Evolutionary conservation across 1,140 invertebrate species (phyloP).

Genomic region (Meloidogyne hapla): DNA sequence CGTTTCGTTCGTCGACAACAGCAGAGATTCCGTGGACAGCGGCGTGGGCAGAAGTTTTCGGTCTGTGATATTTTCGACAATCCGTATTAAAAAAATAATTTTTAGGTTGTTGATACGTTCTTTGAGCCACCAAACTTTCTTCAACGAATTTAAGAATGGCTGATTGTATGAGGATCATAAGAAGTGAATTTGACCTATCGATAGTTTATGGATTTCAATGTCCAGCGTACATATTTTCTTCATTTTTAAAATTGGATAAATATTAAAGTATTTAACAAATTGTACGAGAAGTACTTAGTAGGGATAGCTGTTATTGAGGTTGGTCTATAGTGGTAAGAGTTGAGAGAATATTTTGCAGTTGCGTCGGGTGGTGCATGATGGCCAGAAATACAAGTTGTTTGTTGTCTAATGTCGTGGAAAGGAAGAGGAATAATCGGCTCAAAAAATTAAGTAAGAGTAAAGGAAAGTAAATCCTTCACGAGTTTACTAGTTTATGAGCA

Average conservation of each 20-base stretch:
- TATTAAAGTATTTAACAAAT: no score
- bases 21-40: background rate
- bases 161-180: background rate
- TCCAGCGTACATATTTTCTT: background rate
- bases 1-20: conserved; percentile 13
- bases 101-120: conserved; percentile 34
- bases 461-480: no score
- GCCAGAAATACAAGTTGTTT: no score
- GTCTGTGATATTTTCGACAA: background rate
- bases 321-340: no score
- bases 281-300: no score
- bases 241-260: background rate
- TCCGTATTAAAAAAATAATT: background rate
- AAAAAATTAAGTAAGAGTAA: no score
- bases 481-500: no score
- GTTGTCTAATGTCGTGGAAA: no score
- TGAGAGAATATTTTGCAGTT: no score
- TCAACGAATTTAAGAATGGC: conserved; percentile 30
- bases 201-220: background rate
- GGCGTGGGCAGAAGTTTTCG: background rate
- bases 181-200: background rate
- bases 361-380: no score
- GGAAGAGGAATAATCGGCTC: no score
- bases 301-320: no score
- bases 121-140: conserved; percentile 48